Percentiles rank a stretch among this genome's conserved stretches.
Conservation (phyloP, 2,113 vertebrate genomes). For the Delphinapterus leucas region DNA sequence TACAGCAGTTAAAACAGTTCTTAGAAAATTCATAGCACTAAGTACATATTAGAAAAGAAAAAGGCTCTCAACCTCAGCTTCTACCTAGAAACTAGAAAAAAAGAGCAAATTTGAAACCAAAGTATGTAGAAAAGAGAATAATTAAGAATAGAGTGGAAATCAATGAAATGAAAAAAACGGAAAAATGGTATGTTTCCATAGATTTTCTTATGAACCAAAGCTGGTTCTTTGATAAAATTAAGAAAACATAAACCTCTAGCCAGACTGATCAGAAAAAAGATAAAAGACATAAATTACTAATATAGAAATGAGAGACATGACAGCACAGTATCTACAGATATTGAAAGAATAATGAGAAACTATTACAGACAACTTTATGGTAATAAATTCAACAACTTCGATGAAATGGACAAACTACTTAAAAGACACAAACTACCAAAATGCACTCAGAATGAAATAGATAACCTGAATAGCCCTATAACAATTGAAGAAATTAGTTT, state of each 20-base stretch:
- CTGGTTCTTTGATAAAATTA: neutral
- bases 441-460: neutral
- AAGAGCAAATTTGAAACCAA: neutral
- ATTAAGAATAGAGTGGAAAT: neutral
- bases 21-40: neutral
- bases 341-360: neutral
- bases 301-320: neutral
- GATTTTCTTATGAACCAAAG: neutral
- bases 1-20: neutral
- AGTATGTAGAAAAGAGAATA: neutral
- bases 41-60: neutral
- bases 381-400: neutral
- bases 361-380: neutral
- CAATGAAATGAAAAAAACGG: neutral
- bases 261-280: neutral
- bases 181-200: neutral
- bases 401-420: neutral
- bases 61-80: neutral
- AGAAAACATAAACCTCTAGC: neutral
- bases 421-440: neutral
- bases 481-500: neutral
- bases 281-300: neutral
- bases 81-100: neutral
- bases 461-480: neutral
- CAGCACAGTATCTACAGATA: neutral